Evolutionary conservation across 2,797 vertebrate species (phyloP).

Genomic region (Microchirus variegatus): DNA sequence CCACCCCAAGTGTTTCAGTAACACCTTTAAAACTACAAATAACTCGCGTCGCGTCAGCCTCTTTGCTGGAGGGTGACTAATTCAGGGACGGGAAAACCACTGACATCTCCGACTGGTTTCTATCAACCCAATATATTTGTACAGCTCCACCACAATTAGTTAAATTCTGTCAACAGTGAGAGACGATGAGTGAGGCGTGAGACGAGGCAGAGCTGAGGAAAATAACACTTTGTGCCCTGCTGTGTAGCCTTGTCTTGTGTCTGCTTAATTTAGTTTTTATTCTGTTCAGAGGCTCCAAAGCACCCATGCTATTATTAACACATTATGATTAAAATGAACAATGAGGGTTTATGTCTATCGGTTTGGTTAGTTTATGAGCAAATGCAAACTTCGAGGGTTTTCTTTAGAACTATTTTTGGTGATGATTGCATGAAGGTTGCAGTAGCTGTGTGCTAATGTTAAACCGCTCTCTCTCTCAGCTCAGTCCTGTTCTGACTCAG

Average conservation of each 20-base stretch:
- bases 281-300: neutral
- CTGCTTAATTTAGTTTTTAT: conserved; percentile 19
- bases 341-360: neutral
- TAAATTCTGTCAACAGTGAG: conserved; percentile 49
- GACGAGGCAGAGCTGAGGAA: conserved; percentile 20
- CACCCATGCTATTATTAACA: neutral
- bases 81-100: conserved; percentile 23
- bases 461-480: no score
- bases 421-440: no score
- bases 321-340: conserved; percentile 2
- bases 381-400: no score
- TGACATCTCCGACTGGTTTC: conserved; percentile 24
- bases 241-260: conserved; percentile 15
- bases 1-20: no score
- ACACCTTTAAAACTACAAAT: no score
- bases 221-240: conserved; percentile 26
- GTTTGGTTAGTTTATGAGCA: no score
- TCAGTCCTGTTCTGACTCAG: no score
- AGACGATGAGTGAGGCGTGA: conserved; percentile 19
- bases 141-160: conserved; percentile 36
- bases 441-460: no score
- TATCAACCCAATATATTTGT: conserved; percentile 28
- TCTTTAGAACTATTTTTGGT: no score
- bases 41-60: no score
- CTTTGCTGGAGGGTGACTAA: neutral